These are phyloP conservation scores for Ptycholaimellus sp. DNA, from an alignment of 2,888 invertebrate genomes.

Conservation along the genomic window DNA sequence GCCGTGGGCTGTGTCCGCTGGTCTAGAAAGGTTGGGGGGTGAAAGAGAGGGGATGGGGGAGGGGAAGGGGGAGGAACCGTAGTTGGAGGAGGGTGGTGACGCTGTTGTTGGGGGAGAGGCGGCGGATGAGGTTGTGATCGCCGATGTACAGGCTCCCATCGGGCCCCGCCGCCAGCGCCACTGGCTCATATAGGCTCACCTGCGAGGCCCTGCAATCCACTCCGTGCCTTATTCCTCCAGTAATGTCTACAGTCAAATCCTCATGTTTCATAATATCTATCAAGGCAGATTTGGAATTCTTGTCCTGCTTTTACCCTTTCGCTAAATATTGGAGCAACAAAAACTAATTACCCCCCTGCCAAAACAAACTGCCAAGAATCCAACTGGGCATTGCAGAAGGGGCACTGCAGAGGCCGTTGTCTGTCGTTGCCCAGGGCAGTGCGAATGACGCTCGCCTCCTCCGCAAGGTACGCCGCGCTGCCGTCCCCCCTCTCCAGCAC, in stretches of 20 bases:
- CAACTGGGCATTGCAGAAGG: conserved; percentile 26
- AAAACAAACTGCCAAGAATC: not conserved
- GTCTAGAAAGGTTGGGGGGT: too few species aligned
- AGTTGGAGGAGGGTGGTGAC: conserved; percentile 66
- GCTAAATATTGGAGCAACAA: not conserved
- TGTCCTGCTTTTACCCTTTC: conserved; percentile 2
- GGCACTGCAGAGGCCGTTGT: conserved; percentile 53
- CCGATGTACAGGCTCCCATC: conserved; percentile 66
- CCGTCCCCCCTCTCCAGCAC: conserved; percentile 94
- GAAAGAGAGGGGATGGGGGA: conserved; percentile 23
- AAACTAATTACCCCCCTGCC: not conserved
- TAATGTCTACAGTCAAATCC: conserved; percentile 7
- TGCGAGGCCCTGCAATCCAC: conserved; percentile 13
- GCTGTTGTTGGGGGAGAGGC: conserved; percentile 64
- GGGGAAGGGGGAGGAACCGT: conserved; percentile 46
- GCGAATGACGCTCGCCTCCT: conserved; percentile 65
- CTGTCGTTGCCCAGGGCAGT: conserved; percentile 75
- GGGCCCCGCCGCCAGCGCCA: conserved; percentile 72
- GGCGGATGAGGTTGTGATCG: conserved; percentile 24
- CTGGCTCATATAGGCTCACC: conserved; percentile 54
- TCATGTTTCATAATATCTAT: conserved; percentile 6
- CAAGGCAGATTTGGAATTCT: not conserved
- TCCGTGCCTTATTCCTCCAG: conserved; percentile 8
- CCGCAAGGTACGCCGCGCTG: conserved; percentile 60
- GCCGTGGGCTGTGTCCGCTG: conserved; percentile 84